Evolutionary conservation across 2,888 invertebrate genomes (phyloP).

Genomic region (Lumbricus terrestris): DNA sequence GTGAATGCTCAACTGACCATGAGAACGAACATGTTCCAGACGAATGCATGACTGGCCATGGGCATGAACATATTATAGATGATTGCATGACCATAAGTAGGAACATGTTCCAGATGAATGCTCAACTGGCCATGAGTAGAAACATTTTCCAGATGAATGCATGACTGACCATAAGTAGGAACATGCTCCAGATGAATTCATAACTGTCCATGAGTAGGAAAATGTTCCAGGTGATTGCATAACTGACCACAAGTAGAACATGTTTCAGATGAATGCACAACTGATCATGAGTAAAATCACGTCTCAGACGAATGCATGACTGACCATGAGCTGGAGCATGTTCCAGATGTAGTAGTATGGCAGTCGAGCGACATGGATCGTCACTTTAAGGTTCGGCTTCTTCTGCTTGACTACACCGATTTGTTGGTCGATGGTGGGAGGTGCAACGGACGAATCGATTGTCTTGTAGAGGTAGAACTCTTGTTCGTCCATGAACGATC

Average conservation of each 20-base stretch:
- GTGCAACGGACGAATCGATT: conserved; percentile 51
- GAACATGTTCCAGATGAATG: conserved; percentile 58
- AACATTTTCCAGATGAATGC: conserved; percentile 59
- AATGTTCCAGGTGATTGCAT: conserved; percentile 54
- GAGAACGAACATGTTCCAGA: conserved; percentile 43
- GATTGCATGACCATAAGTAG: conserved; percentile 53
- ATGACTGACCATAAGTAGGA: conserved; percentile 32
- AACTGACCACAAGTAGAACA: no score
- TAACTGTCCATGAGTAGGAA: conserved; percentile 38
- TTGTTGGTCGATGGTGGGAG: conserved; percentile 51
- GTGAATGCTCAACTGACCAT: conserved; percentile 41
- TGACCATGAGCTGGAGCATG: conserved; percentile 56
- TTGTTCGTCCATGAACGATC: conserved; percentile 54
- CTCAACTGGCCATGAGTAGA: conserved; percentile 43
- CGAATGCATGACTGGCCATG: no score
- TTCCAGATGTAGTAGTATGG: conserved; percentile 59
- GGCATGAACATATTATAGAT: conserved; percentile 55
- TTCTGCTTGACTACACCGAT: conserved; percentile 53
- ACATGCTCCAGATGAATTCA: conserved; percentile 56
- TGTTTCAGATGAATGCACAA: background rate
- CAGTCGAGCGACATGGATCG: conserved; percentile 48
- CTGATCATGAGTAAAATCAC: conserved; percentile 52
- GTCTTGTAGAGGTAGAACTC: conserved; percentile 56
- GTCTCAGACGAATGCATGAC: background rate
- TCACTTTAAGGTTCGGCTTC: conserved; percentile 54